Percentiles rank a stretch among this genome's conserved stretches.
Evolutionary conservation across 2,888 invertebrate genomes (phyloP).

Genomic region (Dynastes hyllus): DNA sequence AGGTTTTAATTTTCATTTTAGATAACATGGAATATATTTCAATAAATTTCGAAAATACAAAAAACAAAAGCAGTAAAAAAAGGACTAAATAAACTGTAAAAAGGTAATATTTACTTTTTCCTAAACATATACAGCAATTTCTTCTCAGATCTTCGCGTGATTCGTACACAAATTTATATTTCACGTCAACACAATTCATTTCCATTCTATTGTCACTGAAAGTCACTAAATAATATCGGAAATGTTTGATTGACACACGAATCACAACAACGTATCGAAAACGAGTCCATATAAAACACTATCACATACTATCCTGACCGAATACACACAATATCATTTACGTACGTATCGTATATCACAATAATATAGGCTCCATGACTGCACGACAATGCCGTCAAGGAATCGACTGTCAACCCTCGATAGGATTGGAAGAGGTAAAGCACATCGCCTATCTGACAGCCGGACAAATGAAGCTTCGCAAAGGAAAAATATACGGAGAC

Average conservation of each 20-base stretch:
- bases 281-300: too few species aligned
- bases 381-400: not conserved
- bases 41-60: too few species aligned
- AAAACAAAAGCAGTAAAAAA: too few species aligned
- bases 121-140: slow-evolving; percentile 34
- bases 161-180: slow-evolving; percentile 26
- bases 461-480: not conserved
- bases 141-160: slow-evolving; percentile 27
- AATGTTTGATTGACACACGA: not conserved
- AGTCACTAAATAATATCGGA: not conserved
- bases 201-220: not conserved
- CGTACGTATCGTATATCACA: not conserved
- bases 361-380: not conserved
- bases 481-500: not conserved
- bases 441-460: not conserved
- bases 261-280: not conserved
- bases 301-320: too few species aligned
- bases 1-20: too few species aligned
- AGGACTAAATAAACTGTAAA: not conserved
- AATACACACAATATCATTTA: not conserved
- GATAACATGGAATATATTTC: too few species aligned
- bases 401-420: slow-evolving; percentile 17
- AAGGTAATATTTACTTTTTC: slow-evolving; percentile 24
- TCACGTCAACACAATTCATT: not conserved
- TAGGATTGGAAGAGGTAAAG: slow-evolving; percentile 6